These are phyloP conservation scores for Gastracanthus pulcherrimus DNA, from an alignment of 2,888 invertebrate species.

Conservation along the genomic window DNA sequence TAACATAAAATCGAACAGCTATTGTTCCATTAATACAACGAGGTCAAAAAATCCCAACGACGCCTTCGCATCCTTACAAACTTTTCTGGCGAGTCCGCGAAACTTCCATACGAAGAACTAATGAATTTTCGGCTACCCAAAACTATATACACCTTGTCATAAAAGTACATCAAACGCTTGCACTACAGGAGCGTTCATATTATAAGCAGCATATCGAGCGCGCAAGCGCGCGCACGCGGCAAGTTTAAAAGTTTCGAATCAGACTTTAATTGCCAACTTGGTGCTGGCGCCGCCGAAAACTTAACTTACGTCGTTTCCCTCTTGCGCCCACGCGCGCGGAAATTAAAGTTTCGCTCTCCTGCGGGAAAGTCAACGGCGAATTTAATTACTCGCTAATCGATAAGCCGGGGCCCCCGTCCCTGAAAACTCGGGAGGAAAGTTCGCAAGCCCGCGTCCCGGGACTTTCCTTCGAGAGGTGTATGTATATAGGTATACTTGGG, in stretches of 20 bases:
- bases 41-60: too few species aligned
- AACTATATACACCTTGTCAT: neutral
- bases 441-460: neutral
- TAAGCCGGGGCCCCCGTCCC: constrained; percentile 33
- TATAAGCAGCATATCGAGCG: too few species aligned
- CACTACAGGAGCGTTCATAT: neutral
- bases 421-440: constrained; percentile 14
- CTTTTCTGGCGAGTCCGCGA: neutral
- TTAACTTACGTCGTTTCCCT: constrained; percentile 25
- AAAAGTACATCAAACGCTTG: neutral
- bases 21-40: too few species aligned
- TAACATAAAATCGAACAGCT: too few species aligned
- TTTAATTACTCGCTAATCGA: constrained; percentile 41
- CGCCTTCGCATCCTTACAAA: too few species aligned
- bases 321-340: constrained; percentile 11
- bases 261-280: constrained; percentile 20
- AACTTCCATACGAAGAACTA: neutral
- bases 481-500: neutral
- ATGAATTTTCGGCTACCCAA: neutral
- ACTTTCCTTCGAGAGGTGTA: neutral
- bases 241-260: constrained; percentile 33
- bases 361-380: constrained; percentile 32
- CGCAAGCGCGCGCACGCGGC: neutral
- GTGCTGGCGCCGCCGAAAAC: neutral
- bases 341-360: constrained; percentile 34